A percentile compares a stretch with the other conserved stretches of the same genome.
Evolutionary conservation across 1,140 invertebrate genomes (phyloP).

Genomic region (Brachionus rubens): DNA sequence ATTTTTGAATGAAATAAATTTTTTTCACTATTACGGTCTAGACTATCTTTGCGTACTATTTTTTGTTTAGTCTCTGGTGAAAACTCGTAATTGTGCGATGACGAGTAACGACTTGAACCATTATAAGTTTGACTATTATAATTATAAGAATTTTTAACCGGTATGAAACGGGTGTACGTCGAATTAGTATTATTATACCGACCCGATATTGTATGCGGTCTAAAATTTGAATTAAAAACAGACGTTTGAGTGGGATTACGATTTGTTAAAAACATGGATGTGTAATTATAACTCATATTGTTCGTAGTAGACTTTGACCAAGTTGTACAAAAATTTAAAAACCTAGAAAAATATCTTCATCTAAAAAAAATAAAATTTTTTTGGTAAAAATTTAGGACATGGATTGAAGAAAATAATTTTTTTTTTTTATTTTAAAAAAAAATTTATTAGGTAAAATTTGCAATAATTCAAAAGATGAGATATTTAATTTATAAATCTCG

Average conservation of each 20-base stretch:
- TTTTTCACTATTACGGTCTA: not conserved
- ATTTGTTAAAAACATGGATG: not conserved
- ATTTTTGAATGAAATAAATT: not conserved
- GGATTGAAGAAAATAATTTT: no score
- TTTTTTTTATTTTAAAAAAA: no score
- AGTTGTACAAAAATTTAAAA: not conserved
- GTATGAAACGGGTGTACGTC: not conserved
- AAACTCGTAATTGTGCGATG: slow-evolving; percentile 9
- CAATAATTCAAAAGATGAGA: no score
- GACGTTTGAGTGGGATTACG: not conserved
- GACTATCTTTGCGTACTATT: not conserved
- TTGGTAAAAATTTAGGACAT: slow-evolving; percentile 32
- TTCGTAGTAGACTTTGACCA: not conserved
- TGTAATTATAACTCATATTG: slow-evolving; percentile 20
- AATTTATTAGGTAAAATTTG: no score
- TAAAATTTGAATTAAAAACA: not conserved
- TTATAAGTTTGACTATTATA: not conserved
- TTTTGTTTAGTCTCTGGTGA: not conserved
- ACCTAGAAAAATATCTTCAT: slow-evolving; percentile 7
- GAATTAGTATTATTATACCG: not conserved
- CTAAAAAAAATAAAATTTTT: not conserved
- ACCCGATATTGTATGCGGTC: not conserved
- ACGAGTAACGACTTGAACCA: not conserved
- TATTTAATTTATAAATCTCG: no score
- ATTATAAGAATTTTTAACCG: not conserved